Evolutionary conservation across 1,140 invertebrate species (phyloP).

Genomic region (Diachasma alloeum): DNA sequence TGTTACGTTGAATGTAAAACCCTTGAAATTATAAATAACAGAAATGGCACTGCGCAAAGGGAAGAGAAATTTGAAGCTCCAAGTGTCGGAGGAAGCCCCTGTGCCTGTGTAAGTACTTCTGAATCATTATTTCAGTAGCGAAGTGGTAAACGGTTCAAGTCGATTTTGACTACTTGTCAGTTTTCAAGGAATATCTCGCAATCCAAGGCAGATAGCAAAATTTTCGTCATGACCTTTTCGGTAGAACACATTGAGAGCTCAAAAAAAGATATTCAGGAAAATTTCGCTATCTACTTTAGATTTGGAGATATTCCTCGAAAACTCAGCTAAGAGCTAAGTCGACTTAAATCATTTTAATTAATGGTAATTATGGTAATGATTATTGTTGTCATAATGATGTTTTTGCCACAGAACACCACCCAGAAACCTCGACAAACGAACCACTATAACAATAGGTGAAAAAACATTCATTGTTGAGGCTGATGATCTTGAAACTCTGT

Average conservation of each 20-base stretch:
- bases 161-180: too few relatives aligned
- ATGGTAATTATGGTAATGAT: too few relatives aligned
- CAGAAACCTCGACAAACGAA: slow-evolving; percentile 83
- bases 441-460: slow-evolving; percentile 86
- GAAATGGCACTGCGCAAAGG: not conserved
- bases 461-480: slow-evolving; percentile 89
- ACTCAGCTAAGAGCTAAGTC: too few relatives aligned
- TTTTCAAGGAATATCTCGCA: too few relatives aligned
- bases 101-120: not conserved
- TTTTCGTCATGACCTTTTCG: too few relatives aligned
- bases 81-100: not conserved
- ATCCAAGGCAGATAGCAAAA: too few relatives aligned
- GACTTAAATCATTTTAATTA: too few relatives aligned
- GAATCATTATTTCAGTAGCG: not conserved
- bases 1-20: not conserved
- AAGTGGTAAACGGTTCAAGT: not conserved
- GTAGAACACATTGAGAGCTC: too few relatives aligned
- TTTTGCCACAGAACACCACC: slow-evolving; percentile 71
- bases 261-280: too few relatives aligned
- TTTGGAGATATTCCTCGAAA: too few relatives aligned
- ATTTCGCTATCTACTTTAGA: too few relatives aligned
- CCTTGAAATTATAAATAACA: not conserved
- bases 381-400: not conserved
- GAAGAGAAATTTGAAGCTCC: not conserved
- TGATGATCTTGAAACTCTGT: slow-evolving; percentile 86